phyloP scores from a whole-genome alignment of 2,888 invertebrate genomes.

The Drosophila peninsularis region DNA sequence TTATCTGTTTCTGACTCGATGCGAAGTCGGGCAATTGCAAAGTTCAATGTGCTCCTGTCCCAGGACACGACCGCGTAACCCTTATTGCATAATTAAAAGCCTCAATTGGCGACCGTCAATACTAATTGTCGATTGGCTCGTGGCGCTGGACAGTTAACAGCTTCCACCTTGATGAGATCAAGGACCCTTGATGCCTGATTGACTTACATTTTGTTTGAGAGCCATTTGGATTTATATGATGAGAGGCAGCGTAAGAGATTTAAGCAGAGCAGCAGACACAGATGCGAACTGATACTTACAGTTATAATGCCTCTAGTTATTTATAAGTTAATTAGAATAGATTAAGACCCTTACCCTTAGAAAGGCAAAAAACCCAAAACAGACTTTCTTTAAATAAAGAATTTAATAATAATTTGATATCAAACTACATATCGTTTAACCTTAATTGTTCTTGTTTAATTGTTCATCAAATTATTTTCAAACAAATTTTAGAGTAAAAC shows the following conservation, averaged over 20 bases:
- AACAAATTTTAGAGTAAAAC: too few species aligned
- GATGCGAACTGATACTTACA: too few species aligned
- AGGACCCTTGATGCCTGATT: conserved; percentile 29
- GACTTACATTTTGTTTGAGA: conserved; percentile 11
- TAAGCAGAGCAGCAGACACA: background rate
- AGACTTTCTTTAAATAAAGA: too few species aligned
- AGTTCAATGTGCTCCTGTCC: conserved; percentile 70
- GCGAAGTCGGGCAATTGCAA: conserved; percentile 21
- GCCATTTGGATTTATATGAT: background rate
- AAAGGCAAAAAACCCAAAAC: too few species aligned
- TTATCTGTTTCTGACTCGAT: background rate
- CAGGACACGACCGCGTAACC: conserved; percentile 50
- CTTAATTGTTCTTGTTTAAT: too few species aligned
- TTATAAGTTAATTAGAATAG: too few species aligned
- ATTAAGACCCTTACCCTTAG: too few species aligned
- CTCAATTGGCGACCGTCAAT: conserved; percentile 38
- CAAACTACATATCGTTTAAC: too few species aligned
- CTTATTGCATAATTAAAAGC: conserved; percentile 65
- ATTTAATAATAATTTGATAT: too few species aligned
- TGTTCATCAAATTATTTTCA: too few species aligned
- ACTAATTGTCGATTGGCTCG: background rate
- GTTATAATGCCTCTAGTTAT: too few species aligned
- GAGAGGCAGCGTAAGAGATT: too few species aligned
- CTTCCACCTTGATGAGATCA: conserved; percentile 5
- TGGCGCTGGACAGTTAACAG: conserved; percentile 3